Conservation (phyloP, 2,888 invertebrate genomes). For the Taphrorychus bicolor region DNA sequence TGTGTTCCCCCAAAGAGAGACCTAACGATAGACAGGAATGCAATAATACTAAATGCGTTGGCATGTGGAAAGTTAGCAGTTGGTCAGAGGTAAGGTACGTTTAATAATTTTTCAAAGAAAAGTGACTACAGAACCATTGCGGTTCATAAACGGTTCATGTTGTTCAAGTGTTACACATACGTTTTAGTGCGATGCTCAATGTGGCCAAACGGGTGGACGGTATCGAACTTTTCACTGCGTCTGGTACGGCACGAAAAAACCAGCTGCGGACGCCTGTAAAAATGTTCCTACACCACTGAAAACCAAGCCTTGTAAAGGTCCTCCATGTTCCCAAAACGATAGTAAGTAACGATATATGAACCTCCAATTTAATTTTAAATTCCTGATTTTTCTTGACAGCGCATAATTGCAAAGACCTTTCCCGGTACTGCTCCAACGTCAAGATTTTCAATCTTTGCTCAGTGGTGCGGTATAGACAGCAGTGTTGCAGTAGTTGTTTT, state of each 20-base stretch:
- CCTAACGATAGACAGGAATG: conserved; percentile 85
- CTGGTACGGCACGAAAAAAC: conserved; percentile 84
- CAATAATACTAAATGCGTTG: conserved; percentile 81
- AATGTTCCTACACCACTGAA: conserved; percentile 78
- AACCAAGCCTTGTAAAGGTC: conserved; percentile 77
- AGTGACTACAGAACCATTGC: too few species aligned
- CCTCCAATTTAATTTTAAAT: neutral
- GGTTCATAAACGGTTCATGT: too few species aligned
- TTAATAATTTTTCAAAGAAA: too few species aligned
- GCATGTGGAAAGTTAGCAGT: conserved; percentile 88
- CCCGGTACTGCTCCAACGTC: conserved; percentile 86
- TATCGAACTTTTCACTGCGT: conserved; percentile 91
- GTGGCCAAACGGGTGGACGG: conserved; percentile 83
- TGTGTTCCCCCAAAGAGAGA: conserved; percentile 75
- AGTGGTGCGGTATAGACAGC: conserved; percentile 80
- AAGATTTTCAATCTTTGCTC: conserved; percentile 89
- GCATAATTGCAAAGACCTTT: conserved; percentile 78
- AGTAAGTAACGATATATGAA: neutral
- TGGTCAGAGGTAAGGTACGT: conserved; percentile 95
- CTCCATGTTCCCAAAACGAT: conserved; percentile 64
- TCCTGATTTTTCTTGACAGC: conserved; percentile 58
- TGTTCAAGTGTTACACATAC: too few species aligned
- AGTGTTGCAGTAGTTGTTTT: conserved; percentile 86
- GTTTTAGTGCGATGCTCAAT: conserved; percentile 82
- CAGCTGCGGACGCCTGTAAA: conserved; percentile 87